Conservation (phyloP, 1,140 invertebrate genomes). For the Bombus superbus region DNA sequence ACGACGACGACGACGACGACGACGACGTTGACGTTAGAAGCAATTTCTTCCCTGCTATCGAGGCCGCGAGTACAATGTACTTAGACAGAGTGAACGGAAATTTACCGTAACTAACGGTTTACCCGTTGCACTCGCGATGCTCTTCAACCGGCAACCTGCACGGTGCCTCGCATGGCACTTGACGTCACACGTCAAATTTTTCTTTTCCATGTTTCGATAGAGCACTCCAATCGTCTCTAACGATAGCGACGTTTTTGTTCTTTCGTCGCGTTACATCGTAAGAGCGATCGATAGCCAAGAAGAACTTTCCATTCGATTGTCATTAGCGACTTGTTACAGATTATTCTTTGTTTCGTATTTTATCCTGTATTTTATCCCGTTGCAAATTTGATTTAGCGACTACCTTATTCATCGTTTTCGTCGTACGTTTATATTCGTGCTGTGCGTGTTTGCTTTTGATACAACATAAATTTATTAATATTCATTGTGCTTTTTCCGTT, state of each 20-base stretch:
- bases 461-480: not conserved
- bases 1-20: not conserved
- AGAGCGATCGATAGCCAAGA: no score
- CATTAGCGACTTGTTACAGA: not conserved
- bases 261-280: no score
- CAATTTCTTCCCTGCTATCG: not conserved
- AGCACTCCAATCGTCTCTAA: no score
- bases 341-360: not conserved
- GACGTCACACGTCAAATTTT: not conserved
- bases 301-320: not conserved
- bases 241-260: no score
- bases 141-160: not conserved
- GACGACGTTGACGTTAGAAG: constrained; percentile 4
- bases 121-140: not conserved
- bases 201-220: no score
- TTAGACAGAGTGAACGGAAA: constrained; percentile 7
- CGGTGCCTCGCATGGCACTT: no score
- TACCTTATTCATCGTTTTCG: not conserved
- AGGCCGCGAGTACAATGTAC: not conserved
- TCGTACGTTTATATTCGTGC: not conserved
- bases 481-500: not conserved
- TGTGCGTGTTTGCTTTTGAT: not conserved
- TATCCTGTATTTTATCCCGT: not conserved
- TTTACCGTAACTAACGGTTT: constrained; percentile 44
- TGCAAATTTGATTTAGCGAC: not conserved